A percentile compares a stretch with the other conserved stretches of the same genome.
Conservation (phyloP, 53 echinoderm and acorn worm species). For the Zoroaster sp. region DNA sequence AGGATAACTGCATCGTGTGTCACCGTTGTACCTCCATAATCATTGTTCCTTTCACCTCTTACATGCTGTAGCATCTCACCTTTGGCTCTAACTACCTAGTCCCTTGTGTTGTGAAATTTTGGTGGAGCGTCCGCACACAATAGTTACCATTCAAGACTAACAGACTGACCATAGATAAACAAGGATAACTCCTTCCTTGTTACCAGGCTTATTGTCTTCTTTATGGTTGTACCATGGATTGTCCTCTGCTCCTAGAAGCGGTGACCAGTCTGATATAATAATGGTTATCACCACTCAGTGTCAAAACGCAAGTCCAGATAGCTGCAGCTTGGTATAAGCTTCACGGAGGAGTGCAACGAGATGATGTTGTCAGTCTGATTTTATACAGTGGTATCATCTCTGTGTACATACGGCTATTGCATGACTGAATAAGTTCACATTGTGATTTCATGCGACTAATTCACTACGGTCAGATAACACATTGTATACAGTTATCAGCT, state of each 20-base stretch:
- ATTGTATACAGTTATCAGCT: no score
- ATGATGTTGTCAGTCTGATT: not conserved
- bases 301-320: not conserved
- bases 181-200: no score
- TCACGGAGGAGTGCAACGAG: not conserved
- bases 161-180: constrained; percentile 9
- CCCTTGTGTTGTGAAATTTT: not conserved
- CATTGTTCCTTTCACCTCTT: no score
- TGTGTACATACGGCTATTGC: not conserved
- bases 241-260: not conserved
- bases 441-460: no score
- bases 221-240: not conserved
- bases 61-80: no score
- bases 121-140: constrained; percentile 3
- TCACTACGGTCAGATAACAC: no score
- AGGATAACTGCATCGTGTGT: not conserved
- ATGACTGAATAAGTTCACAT: no score
- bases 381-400: not conserved
- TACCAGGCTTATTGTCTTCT: no score
- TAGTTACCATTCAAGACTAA: not conserved
- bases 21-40: not conserved
- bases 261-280: not conserved
- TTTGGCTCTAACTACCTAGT: not conserved
- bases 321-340: not conserved
- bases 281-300: not conserved